Percentiles rank a stretch among this genome's conserved stretches.
phyloP scores from a whole-genome alignment of 2,113 vertebrate genomes.

The Arizona elegans region DNA sequence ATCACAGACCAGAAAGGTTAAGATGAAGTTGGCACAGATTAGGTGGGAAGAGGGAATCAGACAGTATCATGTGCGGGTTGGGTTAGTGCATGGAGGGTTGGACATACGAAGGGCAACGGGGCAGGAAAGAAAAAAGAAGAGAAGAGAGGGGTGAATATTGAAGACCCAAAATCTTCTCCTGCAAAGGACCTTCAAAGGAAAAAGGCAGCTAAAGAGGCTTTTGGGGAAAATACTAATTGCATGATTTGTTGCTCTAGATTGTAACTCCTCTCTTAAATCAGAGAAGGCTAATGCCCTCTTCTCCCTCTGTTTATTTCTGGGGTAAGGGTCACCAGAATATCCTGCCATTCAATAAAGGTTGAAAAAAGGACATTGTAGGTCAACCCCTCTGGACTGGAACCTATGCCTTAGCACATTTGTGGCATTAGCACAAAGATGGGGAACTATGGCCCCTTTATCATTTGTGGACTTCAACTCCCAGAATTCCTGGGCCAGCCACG shows the following conservation, averaged over 20 bases:
- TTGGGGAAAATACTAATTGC: neutral
- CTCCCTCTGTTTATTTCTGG: neutral
- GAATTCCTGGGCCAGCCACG: too few species aligned
- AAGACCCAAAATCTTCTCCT: neutral
- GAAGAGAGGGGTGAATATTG: constrained; percentile 14
- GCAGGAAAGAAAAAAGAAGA: constrained; percentile 23
- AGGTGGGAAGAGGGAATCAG: neutral
- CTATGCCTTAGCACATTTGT: neutral
- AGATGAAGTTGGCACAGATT: neutral
- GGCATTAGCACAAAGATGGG: neutral
- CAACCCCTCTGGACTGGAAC: neutral
- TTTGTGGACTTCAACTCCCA: neutral
- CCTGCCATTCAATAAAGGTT: neutral
- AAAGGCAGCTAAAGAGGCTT: neutral
- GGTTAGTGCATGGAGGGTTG: neutral
- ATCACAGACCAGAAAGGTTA: constrained; percentile 25
- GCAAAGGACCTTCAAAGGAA: neutral
- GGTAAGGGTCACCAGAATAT: neutral
- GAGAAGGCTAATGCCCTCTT: too few species aligned
- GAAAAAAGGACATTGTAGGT: neutral
- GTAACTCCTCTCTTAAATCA: neutral
- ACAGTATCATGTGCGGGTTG: neutral
- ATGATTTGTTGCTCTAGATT: neutral
- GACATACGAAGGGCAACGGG: constrained; percentile 17
- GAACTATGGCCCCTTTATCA: neutral